These are phyloP conservation scores for Columba livia DNA, from an alignment of 2,113 vertebrate species.

Conservation along the genomic window DNA sequence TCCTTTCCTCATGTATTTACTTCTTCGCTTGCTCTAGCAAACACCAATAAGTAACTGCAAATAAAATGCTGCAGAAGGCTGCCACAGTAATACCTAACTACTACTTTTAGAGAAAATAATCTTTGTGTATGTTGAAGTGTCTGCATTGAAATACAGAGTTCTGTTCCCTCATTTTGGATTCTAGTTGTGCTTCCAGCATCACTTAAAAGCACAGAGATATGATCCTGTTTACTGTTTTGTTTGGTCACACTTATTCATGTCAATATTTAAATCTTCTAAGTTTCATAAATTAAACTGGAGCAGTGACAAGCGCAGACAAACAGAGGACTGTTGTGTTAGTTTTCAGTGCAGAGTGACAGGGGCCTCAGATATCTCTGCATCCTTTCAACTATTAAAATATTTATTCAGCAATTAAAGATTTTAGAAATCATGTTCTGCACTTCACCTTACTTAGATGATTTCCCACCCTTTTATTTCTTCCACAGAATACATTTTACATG, in stretches of 20 bases:
- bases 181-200: neutral
- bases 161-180: neutral
- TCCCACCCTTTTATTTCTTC: slow-evolving; percentile 1
- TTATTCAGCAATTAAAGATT: slow-evolving; percentile 52
- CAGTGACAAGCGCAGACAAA: neutral
- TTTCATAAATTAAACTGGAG: neutral
- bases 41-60: neutral
- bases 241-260: neutral
- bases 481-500: slow-evolving; percentile 64
- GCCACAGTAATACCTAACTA: neutral
- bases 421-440: slow-evolving; percentile 9
- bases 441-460: slow-evolving; percentile 16
- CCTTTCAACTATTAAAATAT: slow-evolving; percentile 45
- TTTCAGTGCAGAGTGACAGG: slow-evolving; percentile 23
- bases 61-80: neutral
- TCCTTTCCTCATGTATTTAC: neutral
- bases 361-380: slow-evolving; percentile 31
- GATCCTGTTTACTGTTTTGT: neutral
- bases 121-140: neutral
- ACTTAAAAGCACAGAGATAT: neutral
- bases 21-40: neutral
- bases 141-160: neutral
- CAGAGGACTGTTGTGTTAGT: neutral
- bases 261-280: slow-evolving; percentile 24
- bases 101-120: neutral